A percentile compares a stretch with the other conserved stretches of the same genome.
Evolutionary conservation across 1,140 invertebrate species (phyloP).

Genomic region (Drosophila oshimai): DNA sequence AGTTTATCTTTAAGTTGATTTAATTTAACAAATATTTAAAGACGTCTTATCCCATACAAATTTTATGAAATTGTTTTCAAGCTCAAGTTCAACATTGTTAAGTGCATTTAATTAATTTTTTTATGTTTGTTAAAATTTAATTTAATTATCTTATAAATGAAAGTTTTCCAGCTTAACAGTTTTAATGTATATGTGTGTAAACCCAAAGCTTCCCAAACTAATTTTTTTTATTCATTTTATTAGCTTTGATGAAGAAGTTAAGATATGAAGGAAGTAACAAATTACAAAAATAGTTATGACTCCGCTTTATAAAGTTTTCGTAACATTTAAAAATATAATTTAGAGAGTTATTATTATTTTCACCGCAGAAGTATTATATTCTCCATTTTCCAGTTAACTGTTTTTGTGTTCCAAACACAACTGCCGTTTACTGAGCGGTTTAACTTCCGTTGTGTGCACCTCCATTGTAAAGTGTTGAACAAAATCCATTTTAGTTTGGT

Average conservation of each 20-base stretch:
- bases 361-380: neutral
- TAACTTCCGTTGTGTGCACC: neutral
- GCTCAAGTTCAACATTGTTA: too few relatives aligned
- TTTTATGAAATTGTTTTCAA: too few relatives aligned
- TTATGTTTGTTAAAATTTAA: too few relatives aligned
- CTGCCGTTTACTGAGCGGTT: neutral
- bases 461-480: neutral
- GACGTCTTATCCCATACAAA: too few relatives aligned
- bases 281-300: too few relatives aligned
- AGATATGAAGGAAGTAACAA: neutral
- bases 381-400: neutral
- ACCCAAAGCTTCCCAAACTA: neutral
- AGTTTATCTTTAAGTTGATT: too few relatives aligned
- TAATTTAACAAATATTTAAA: too few relatives aligned
- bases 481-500: conserved; percentile 1
- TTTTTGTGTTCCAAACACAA: neutral
- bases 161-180: too few relatives aligned
- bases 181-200: too few relatives aligned
- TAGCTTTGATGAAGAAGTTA: neutral
- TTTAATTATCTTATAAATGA: too few relatives aligned
- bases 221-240: too few relatives aligned
- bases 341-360: neutral
- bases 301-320: neutral
- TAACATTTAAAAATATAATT: neutral
- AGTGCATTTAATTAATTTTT: too few relatives aligned